A percentile compares a stretch with the other conserved stretches of the same genome.
Conservation (phyloP, 2,113 vertebrate species). For the Struthidea cinerea region DNA sequence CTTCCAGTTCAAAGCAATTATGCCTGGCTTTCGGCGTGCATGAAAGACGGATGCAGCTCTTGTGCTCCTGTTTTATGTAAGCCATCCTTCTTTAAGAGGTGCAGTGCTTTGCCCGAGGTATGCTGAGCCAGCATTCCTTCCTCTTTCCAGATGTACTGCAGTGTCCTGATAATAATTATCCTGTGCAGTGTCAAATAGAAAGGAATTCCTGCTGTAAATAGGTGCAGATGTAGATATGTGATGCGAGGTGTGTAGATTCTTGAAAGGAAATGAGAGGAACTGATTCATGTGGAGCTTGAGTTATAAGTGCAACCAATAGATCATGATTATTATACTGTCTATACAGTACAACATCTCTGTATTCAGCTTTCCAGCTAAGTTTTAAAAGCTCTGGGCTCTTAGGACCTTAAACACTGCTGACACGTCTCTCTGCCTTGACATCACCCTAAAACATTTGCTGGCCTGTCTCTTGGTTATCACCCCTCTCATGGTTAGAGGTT, state of each 20-base stretch:
- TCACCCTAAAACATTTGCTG: not conserved
- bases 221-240: not conserved
- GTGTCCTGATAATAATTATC: not conserved
- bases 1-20: not conserved
- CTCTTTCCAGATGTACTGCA: not conserved
- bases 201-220: constrained; percentile 3
- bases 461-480: not conserved
- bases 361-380: not conserved
- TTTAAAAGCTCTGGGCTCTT: not conserved
- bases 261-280: not conserved
- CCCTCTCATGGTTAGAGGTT: not conserved
- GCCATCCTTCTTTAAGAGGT: not conserved
- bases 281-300: not conserved
- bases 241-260: not conserved
- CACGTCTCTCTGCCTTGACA: not conserved
- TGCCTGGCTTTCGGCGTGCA: not conserved
- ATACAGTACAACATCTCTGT: not conserved
- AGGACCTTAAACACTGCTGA: not conserved
- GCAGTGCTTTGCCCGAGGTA: not conserved
- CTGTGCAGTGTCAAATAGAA: not conserved
- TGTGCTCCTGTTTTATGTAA: not conserved
- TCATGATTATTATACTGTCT: not conserved
- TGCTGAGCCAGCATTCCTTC: not conserved
- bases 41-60: not conserved
- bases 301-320: not conserved